A percentile compares a stretch with the other conserved stretches of the same genome.
Evolutionary conservation across 2,113 vertebrate genomes (phyloP).

Genomic region (Neoarius graeffei): DNA sequence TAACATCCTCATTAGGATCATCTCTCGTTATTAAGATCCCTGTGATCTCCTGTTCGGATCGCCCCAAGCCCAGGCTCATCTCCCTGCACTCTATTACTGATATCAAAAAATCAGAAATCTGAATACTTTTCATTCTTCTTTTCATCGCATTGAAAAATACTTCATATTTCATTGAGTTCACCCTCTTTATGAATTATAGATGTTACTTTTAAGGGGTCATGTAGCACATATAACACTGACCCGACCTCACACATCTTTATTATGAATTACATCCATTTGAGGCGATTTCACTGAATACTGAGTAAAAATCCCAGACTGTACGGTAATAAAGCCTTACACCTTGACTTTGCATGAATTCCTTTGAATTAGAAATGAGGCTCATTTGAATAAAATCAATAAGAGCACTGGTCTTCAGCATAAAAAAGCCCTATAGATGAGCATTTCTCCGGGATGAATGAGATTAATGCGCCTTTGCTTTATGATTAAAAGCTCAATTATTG

Average conservation of each 20-base stretch:
- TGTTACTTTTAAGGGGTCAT: constrained; percentile 14
- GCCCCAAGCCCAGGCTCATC: constrained; percentile 19
- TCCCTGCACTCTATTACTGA: constrained; percentile 20
- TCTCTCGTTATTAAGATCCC: background rate
- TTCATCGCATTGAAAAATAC: background rate
- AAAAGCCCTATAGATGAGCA: background rate
- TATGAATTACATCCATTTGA: background rate
- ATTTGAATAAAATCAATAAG: background rate
- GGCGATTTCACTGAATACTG: background rate
- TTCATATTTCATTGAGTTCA: constrained; percentile 30
- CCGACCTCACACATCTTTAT: background rate
- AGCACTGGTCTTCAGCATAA: background rate
- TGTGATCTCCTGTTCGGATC: background rate
- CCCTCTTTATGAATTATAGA: constrained; percentile 30
- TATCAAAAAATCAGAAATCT: constrained; percentile 9
- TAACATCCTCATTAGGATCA: background rate
- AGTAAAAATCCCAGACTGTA: background rate
- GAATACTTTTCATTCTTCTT: constrained; percentile 33
- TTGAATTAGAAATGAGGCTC: background rate
- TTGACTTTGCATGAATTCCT: background rate
- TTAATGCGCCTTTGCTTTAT: background rate
- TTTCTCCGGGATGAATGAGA: background rate
- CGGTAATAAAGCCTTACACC: background rate
- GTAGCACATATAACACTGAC: background rate
- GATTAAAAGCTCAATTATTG: background rate